Conservation (phyloP, 37 sponge, comb jelly and placozoan species). For the Diacarnus erythraeanus region DNA sequence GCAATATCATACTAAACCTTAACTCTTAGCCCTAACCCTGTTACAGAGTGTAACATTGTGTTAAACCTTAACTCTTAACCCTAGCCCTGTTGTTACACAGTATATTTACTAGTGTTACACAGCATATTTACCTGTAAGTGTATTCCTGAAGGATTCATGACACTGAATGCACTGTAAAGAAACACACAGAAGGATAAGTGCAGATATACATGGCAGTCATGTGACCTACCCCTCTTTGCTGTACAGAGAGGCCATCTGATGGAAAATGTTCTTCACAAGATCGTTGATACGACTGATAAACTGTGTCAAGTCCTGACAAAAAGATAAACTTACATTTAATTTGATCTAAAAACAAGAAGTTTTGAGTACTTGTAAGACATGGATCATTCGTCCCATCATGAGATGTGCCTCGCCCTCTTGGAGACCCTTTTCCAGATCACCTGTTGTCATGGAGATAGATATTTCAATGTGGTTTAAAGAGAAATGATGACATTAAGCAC, state of each 20-base stretch:
- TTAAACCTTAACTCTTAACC: too few species aligned
- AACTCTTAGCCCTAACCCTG: too few species aligned
- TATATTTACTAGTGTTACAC: too few species aligned
- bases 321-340: not conserved
- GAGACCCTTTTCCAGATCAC: constrained; percentile 33
- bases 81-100: too few species aligned
- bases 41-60: too few species aligned
- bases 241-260: constrained; percentile 79
- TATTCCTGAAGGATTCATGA: constrained; percentile 59
- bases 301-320: constrained; percentile 67
- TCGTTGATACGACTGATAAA: constrained; percentile 83
- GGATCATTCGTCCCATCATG: constrained; percentile 88
- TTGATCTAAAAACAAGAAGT: not conserved
- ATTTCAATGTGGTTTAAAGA: not conserved
- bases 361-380: constrained; percentile 67
- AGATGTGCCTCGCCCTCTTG: constrained; percentile 93
- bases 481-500: not conserved
- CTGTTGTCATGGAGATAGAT: not conserved
- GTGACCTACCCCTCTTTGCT: constrained; percentile 24
- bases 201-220: not conserved
- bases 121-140: constrained; percentile 38
- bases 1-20: too few species aligned
- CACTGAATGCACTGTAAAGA: constrained; percentile 8
- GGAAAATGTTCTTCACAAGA: constrained; percentile 69
- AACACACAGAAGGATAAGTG: constrained; percentile 4